These are phyloP conservation scores for Hyppa rectilinea DNA, from an alignment of 2,888 invertebrate genomes.

Conservation along the genomic window DNA sequence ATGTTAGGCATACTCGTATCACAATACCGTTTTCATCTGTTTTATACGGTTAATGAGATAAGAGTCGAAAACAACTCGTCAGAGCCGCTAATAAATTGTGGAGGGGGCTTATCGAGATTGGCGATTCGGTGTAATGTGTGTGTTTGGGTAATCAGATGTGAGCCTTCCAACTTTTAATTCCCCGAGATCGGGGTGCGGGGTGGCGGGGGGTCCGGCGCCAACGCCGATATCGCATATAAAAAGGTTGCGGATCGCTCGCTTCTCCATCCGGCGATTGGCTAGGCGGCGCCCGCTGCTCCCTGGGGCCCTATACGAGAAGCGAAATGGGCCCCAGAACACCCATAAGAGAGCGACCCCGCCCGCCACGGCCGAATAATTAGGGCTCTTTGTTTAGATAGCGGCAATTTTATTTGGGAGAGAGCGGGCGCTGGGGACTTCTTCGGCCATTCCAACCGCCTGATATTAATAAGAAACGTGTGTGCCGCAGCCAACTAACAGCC, in stretches of 20 bases:
- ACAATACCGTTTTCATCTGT: constrained; percentile 65
- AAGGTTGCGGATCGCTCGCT: constrained; percentile 90
- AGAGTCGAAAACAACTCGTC: constrained; percentile 82
- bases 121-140: constrained; percentile 85
- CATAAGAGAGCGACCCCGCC: constrained; percentile 93
- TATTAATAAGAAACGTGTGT: constrained; percentile 90
- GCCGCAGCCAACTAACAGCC: constrained; percentile 76
- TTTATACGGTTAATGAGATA: constrained; percentile 75
- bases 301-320: constrained; percentile 92
- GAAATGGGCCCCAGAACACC: constrained; percentile 93
- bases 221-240: constrained; percentile 90
- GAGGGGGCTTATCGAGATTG: constrained; percentile 86
- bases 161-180: constrained; percentile 89
- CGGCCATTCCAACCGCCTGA: constrained; percentile 88
- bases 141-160: constrained; percentile 88
- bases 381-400: constrained; percentile 92
- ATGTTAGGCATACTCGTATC: constrained; percentile 60
- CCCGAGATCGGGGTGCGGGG: constrained; percentile 78
- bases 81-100: constrained; percentile 84
- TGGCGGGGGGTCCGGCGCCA: constrained; percentile 82
- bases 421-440: constrained; percentile 90
- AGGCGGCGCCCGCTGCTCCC: constrained; percentile 92
- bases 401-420: constrained; percentile 91
- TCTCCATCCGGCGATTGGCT: constrained; percentile 91
- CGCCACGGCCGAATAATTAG: constrained; percentile 92